Base-by-base conservation (phyloP, 2,797 vertebrate genomes). In the Coilia nasus region DNA sequence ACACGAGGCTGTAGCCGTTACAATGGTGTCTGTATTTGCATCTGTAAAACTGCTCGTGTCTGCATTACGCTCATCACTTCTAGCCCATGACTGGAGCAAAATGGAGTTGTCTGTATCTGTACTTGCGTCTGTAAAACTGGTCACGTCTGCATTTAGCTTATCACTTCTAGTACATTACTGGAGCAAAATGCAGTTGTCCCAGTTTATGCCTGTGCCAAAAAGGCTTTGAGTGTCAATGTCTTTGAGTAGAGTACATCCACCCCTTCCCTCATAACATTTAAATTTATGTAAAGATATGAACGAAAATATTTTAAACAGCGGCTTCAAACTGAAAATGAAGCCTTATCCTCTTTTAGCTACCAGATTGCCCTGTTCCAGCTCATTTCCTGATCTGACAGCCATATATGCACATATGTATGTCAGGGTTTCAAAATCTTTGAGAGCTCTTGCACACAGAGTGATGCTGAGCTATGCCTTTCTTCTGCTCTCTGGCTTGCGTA, bases 341-440 rank as follows among this genome's bases (percentile, higher is more conserved):
- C 67, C 35, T 7, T 15, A 6, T 28, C 31, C 67, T 75, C 67
- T 31, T 75, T 6, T 75, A 1, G 12, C 14, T 75, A 35, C 17
- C 31, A 75, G 67, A 75, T 75, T 35, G 28, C 17, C 15, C 28
- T 17, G 67, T 35, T 41, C 28, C 31, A 17, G 67, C 15, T 5
- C 31, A 19, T 75, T 75, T 14, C 31, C 67, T 35, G 28, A 75
- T 75, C 67, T 75, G 31, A 75, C 62, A 64, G 62, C n/a, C n/a
- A n/a, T n/a, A 41, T 41, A 64, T 12, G 35, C 28, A 35, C 14
- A 35, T 19, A 31, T 75, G 35, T 41, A 2, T 2, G 35, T 41
- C 67, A 35, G 67, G 67, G 15, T 75, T 75, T 75, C 67, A 75
- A 75, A 35, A 5, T 75, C 28, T 4, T 35, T 1, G 7, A 35